Conservation (phyloP, 2,888 invertebrate genomes). For the Polia nebulosa region DNA sequence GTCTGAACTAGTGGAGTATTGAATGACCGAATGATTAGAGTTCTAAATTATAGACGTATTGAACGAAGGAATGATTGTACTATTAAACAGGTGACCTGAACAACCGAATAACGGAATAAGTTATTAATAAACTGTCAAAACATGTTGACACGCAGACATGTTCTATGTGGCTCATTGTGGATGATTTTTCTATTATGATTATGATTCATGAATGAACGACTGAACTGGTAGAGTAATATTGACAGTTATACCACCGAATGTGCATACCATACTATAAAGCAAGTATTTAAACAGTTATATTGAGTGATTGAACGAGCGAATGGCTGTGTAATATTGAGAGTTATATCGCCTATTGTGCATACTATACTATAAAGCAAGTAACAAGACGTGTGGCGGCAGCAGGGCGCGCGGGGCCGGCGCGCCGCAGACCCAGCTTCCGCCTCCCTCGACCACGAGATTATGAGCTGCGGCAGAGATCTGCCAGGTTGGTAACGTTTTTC, state of each 20-base stretch:
- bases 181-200: no score
- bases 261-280: constrained; percentile 58
- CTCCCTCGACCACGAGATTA: constrained; percentile 89
- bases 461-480: constrained; percentile 86
- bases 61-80: not conserved
- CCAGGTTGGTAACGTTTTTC: constrained; percentile 71
- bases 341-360: not conserved
- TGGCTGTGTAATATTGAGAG: not conserved
- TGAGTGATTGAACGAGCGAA: not conserved
- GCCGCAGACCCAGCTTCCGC: constrained; percentile 86
- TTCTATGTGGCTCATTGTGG: no score
- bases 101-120: not conserved
- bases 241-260: not conserved
- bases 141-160: no score
- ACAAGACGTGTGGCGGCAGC: constrained; percentile 78
- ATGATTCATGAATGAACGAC: not conserved
- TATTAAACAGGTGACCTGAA: not conserved
- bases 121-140: no score
- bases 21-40: not conserved
- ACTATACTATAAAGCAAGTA: constrained; percentile 72
- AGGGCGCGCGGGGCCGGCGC: constrained; percentile 75
- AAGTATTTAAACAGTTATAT: no score
- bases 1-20: no score
- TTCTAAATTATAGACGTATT: not conserved
- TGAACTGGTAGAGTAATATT: not conserved